phyloP scores from a whole-genome alignment of 2,797 vertebrate species.

The Sebastes trivittatus region DNA sequence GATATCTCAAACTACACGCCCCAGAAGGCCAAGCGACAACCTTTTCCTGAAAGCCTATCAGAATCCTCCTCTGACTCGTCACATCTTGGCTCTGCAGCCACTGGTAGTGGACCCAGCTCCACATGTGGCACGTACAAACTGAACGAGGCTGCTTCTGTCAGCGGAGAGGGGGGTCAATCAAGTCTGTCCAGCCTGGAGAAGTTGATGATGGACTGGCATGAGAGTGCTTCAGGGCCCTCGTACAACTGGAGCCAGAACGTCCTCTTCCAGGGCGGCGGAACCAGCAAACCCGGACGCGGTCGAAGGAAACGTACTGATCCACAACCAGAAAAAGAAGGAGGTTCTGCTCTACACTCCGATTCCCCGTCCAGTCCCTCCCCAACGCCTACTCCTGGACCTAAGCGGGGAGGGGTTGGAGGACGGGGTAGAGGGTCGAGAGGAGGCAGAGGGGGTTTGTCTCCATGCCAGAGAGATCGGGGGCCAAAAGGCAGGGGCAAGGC shows the following conservation, averaged over 20 bases:
- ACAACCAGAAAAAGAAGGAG: conserved; percentile 80
- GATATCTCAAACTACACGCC: conserved; percentile 99
- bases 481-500: conserved; percentile 89
- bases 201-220: conserved; percentile 99
- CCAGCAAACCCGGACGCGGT: conserved; percentile 92
- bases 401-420: conserved; percentile 86
- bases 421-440: conserved; percentile 87
- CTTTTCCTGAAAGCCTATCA: conserved; percentile 92
- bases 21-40: conserved; percentile 95
- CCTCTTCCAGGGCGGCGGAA: conserved; percentile 93
- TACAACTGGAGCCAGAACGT: conserved; percentile 99
- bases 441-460: conserved; percentile 89
- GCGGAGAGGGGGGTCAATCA: conserved; percentile 85
- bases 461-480: conserved; percentile 91
- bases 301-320: conserved; percentile 93
- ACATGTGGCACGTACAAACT: conserved; percentile 78
- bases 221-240: conserved; percentile 92
- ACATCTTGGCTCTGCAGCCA: conserved; percentile 86
- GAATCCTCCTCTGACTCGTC: conserved; percentile 98
- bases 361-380: conserved; percentile 88
- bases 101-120: conserved; percentile 71
- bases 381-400: conserved; percentile 84
- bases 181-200: conserved; percentile 98
- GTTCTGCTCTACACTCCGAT: conserved; percentile 81
- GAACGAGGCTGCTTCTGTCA: conserved; percentile 63